Evolutionary conservation across 2,113 vertebrate species (phyloP).

Genomic region (Silurus glanis): DNA sequence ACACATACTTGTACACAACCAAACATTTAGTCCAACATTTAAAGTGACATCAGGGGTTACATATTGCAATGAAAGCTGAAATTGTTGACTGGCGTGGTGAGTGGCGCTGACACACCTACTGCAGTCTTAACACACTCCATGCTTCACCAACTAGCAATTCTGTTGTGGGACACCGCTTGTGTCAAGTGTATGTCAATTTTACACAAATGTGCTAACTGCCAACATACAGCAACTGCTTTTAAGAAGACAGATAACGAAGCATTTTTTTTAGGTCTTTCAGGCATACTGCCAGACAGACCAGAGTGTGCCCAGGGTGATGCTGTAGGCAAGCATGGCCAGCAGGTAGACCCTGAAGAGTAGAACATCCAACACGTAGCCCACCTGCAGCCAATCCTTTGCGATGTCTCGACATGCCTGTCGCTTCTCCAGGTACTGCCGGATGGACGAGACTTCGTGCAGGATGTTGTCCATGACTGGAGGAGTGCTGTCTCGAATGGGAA

Average conservation of each 20-base stretch:
- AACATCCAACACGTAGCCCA: constrained; percentile 88
- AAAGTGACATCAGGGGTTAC: constrained; percentile 2
- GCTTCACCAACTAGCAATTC: constrained; percentile 22
- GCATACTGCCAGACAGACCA: constrained; percentile 92
- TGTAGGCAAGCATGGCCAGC: constrained; percentile 83
- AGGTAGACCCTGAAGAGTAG: constrained; percentile 92
- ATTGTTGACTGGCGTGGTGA: neutral
- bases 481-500: constrained; percentile 60
- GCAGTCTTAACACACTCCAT: neutral
- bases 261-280: constrained; percentile 62
- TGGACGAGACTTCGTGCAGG: constrained; percentile 81
- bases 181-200: constrained; percentile 23
- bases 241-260: neutral
- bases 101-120: neutral
- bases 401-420: constrained; percentile 80
- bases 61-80: constrained; percentile 23
- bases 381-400: constrained; percentile 89
- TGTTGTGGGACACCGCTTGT: constrained; percentile 17
- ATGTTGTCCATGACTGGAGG: constrained; percentile 69
- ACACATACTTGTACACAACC: constrained; percentile 19
- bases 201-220: constrained; percentile 3
- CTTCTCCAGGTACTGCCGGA: constrained; percentile 85
- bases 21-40: constrained; percentile 16
- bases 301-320: constrained; percentile 82
- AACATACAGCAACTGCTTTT: constrained; percentile 26